These are phyloP conservation scores for Cebus imitator DNA, from an alignment of 2,113 vertebrate genomes.

Conservation along the genomic window DNA sequence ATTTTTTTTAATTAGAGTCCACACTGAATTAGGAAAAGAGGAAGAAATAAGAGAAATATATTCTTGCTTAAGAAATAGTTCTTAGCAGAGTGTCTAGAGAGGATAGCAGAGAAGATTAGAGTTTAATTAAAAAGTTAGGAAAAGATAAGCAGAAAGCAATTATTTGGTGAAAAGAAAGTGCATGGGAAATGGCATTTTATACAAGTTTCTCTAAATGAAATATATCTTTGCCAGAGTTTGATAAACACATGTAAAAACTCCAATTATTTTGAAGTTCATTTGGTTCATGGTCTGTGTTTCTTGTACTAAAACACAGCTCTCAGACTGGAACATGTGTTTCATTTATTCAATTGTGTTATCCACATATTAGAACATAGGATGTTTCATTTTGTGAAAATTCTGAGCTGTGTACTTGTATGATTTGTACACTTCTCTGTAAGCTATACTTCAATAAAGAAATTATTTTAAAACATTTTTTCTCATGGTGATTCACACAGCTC, in stretches of 20 bases:
- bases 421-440: background rate
- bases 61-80: background rate
- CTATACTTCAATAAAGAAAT: background rate
- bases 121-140: background rate
- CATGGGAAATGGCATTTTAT: background rate
- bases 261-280: constrained; percentile 29
- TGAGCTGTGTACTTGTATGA: background rate
- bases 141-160: background rate
- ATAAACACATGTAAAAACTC: background rate
- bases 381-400: background rate
- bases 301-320: background rate
- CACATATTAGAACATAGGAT: background rate
- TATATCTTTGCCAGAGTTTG: background rate
- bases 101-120: background rate
- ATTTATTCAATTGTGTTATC: background rate
- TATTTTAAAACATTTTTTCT: background rate
- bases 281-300: background rate
- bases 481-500: background rate
- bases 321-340: background rate
- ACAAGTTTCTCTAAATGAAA: background rate
- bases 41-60: background rate
- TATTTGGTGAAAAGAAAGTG: background rate
- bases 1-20: background rate
- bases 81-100: background rate
- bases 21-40: background rate